Evolutionary conservation across 2,888 invertebrate genomes (phyloP), one percentile per base, ranked within the genome.

Genomic region (Drosophila melanosoma): DNA sequence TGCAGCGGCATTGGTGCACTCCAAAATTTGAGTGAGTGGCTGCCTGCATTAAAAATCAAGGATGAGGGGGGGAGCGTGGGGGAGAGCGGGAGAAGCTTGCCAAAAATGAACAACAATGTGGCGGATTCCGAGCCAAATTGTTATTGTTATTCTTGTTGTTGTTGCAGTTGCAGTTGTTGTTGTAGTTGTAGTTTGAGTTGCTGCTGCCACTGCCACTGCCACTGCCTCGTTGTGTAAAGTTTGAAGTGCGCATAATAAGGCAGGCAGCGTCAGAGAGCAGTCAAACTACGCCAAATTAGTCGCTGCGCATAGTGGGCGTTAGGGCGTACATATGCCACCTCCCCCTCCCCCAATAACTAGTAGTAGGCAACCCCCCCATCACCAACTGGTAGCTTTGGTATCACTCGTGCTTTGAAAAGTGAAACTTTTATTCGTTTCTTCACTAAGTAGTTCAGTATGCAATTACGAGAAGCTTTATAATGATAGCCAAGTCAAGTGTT

Each of bases 181-280:
- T 69, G 54, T 53, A 1, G 52, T 52, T 35, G 20, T 42, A 4
- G 57, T 61, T 51, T 26, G 36, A 12, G 54, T 54, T 38, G 26
- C 36, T 57, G 32, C 15, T 60, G 68, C 36, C 69, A 32, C 45
- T 48, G 40, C n/a, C 63, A 35, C 53, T 67, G 71, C 68, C 71
- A 35, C 70, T 70, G 78, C 69, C 64, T 61, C 74, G 84, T 88
- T 86, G 84, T 87, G 89, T 83, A 89, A 87, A 89, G 87, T 87
- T 87, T 87, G 87, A 89, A 87, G 87, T 89, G 87, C 89, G 87
- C 87, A 87, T 89, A 89, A 89, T 87, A 89, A 87, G 82, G 78
- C 83, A 75, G 85, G 71, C 76, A 76, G 74, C 51, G 79, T 26
- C 51, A 33, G 74, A 53, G 61, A 78, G 72, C 64, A 54, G 53